Percentiles rank a stretch among this genome's conserved stretches.
These are phyloP conservation scores for Branchinecta sandiegonensis DNA, from an alignment of 2,888 invertebrate genomes.

Conservation along the genomic window DNA sequence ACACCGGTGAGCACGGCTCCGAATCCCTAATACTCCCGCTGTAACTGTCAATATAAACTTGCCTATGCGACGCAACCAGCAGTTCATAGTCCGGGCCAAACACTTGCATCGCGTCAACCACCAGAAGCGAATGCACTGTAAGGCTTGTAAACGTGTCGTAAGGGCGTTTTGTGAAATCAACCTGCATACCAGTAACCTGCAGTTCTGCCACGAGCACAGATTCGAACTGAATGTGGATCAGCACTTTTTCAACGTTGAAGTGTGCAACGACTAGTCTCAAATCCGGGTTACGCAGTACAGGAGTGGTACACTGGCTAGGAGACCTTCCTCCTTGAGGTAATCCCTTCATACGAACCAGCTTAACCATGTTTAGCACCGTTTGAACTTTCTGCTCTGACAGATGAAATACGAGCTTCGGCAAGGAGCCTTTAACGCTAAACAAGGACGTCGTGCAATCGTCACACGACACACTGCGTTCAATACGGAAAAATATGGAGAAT, in stretches of 20 bases:
- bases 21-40: conserved; percentile 84
- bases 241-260: conserved; percentile 67
- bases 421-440: conserved; percentile 62
- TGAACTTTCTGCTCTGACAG: conserved; percentile 77
- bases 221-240: conserved; percentile 65
- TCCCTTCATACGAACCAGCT: conserved; percentile 32
- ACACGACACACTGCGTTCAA: conserved; percentile 14
- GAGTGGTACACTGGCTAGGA: conserved; percentile 13
- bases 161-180: conserved; percentile 55
- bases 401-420: conserved; percentile 75
- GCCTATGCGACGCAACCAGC: conserved; percentile 80
- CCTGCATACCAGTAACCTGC: conserved; percentile 74
- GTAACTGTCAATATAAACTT: conserved; percentile 61
- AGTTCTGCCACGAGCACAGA: conserved; percentile 83
- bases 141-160: conserved; percentile 60
- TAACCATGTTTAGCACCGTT: conserved; percentile 45
- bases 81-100: conserved; percentile 91
- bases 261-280: conserved; percentile 48
- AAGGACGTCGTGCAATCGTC: conserved; percentile 50
- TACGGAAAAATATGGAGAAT: conserved; percentile 38
- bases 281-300: conserved; percentile 24
- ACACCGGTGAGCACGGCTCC: conserved; percentile 75
- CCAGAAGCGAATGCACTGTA: conserved; percentile 75
- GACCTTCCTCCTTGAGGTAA: conserved; percentile 17
- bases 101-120: conserved; percentile 89